These are phyloP conservation scores for Ptilodon capucinus DNA, from an alignment of 2,888 invertebrate genomes.

Conservation along the genomic window DNA sequence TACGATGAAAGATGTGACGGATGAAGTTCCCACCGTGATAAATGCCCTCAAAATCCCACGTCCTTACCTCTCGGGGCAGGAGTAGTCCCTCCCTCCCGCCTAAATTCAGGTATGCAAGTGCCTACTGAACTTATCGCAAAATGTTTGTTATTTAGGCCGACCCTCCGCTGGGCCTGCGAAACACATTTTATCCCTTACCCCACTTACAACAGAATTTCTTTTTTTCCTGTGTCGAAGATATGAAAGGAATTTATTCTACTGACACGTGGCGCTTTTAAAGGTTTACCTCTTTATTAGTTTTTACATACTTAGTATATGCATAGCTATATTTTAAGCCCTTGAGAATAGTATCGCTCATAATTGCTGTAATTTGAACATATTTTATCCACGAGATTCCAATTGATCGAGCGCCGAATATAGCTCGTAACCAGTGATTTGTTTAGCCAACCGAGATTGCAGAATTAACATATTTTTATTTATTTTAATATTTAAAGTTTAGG, in stretches of 20 bases:
- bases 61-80: conserved; percentile 8
- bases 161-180: conserved; percentile 10
- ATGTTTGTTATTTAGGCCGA: conserved; percentile 18
- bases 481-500: too few relatives aligned
- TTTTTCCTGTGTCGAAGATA: conserved; percentile 7
- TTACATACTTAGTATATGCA: too few relatives aligned
- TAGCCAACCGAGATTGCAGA: conserved; percentile 11
- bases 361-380: too few relatives aligned
- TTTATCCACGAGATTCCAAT: too few relatives aligned
- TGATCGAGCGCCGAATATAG: conserved; percentile 20
- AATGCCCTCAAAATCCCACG: conserved; percentile 16
- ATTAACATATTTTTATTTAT: not conserved
- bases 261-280: conserved; percentile 10
- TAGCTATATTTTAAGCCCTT: too few relatives aligned
- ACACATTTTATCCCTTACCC: conserved; percentile 20
- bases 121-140: conserved; percentile 9
- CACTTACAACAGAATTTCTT: conserved; percentile 15
- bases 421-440: conserved; percentile 31
- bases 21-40: conserved; percentile 17
- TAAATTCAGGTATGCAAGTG: conserved; percentile 11
- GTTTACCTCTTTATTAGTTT: conserved; percentile 4
- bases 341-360: not conserved
- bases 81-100: conserved; percentile 3
- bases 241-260: conserved; percentile 14
- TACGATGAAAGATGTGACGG: conserved; percentile 17